Evolutionary conservation across 1,140 invertebrate species (phyloP), one percentile per base, ranked within the genome.

Genomic region (Ostrea edulis): DNA sequence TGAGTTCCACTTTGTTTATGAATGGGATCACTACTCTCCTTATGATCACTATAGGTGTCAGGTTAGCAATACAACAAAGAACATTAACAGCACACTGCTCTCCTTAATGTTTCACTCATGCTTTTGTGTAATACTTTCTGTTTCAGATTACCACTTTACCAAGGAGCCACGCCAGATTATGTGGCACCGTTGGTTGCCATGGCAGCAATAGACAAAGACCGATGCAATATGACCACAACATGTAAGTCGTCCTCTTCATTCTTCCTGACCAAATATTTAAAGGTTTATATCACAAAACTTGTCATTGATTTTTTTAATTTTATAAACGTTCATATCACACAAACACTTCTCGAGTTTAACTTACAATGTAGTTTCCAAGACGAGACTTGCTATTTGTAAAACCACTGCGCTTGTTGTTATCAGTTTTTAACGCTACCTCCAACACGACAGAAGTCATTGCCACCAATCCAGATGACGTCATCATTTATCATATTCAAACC

Each of bases 1-100:
- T 92, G 0, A 90, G 90, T 35, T 89, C 91, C 4, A 92, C 90
- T 20, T 84, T 92, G 82, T 86, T 92, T 12, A 91, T 92, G 89
- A 88, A 89, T 51, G 92, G 92, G 0, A 14, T 92, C 9, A 89
- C 92, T 12, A 92, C 92, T 8, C 90, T 92, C 25, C 85, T 89
- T 1, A 90, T 91, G 87, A 85, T 84, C 22, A 90, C 89, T 0
- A 81, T 92, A 51, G 91, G 91, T 8, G 87, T 92, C 35, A 89
- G 90, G 90, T 90, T 88, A 17, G 71, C 2, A 35, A 17, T 53
- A 53, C 29, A 81, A 44, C 5, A 2, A 1, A 44, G 35, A 44
- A 44, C 35, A 44, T 44, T 44, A 44, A 1, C 5, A 44, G 1
- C 35, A 44, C 35, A 44, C 35, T 44, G n/a, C 35, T 44, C 5